These are phyloP conservation scores for Cryptotis parvus DNA, from an alignment of 2,113 vertebrate species.

Conservation along the genomic window DNA sequence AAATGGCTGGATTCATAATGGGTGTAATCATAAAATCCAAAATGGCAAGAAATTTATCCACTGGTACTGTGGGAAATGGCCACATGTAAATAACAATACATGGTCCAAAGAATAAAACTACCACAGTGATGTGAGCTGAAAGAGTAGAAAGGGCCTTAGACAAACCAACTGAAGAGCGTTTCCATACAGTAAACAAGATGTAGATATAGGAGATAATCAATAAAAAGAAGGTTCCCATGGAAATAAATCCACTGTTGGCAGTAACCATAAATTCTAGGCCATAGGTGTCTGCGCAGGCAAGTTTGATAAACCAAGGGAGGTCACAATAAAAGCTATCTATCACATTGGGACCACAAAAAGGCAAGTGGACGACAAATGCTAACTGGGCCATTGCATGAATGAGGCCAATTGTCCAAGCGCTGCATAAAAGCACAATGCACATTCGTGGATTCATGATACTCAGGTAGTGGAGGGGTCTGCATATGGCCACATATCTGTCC, in stretches of 20 bases:
- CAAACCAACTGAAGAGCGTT: not conserved
- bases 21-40: constrained; percentile 69
- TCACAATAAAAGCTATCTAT: constrained; percentile 64
- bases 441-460: constrained; percentile 38
- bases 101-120: constrained; percentile 73
- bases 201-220: constrained; percentile 73
- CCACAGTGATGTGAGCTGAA: constrained; percentile 62
- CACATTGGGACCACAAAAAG: constrained; percentile 56
- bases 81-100: constrained; percentile 64
- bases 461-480: constrained; percentile 59
- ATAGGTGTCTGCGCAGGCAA: constrained; percentile 40
- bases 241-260: constrained; percentile 78
- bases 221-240: constrained; percentile 60
- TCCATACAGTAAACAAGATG: constrained; percentile 73
- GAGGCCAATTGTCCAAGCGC: constrained; percentile 38
- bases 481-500: constrained; percentile 73
- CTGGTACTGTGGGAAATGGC: not conserved
- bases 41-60: constrained; percentile 71
- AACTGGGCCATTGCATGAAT: constrained; percentile 37
- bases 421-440: constrained; percentile 11
- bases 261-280: constrained; percentile 72
- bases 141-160: constrained; percentile 75
- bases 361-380: constrained; percentile 17
- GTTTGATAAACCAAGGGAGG: constrained; percentile 63
- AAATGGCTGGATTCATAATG: constrained; percentile 71